phyloP scores from a whole-genome alignment of 53 echinoderm and acorn worm genomes.

The Paelopatides confundens region DNA sequence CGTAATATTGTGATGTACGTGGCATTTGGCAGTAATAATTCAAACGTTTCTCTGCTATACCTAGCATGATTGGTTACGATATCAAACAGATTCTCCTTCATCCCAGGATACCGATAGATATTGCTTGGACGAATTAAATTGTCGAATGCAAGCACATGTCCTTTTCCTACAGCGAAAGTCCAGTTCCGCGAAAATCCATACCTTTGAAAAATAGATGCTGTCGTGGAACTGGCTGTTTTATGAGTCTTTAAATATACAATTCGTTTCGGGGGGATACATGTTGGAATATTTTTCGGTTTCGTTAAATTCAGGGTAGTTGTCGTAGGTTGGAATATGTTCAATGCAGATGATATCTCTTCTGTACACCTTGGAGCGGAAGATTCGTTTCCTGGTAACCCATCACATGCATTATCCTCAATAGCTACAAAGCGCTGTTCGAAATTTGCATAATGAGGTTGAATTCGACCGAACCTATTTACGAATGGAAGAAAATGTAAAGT shows the following conservation, averaged over 20 bases:
- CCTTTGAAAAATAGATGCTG: slow-evolving; percentile 70
- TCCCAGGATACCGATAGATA: not conserved
- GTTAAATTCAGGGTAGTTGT: not conserved
- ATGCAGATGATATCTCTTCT: too few relatives aligned
- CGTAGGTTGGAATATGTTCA: too few relatives aligned
- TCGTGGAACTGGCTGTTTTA: slow-evolving; percentile 81
- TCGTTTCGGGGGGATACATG: not conserved
- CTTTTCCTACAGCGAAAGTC: slow-evolving; percentile 35
- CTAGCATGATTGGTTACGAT: slow-evolving; percentile 58
- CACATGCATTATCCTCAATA: too few relatives aligned
- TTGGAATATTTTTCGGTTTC: not conserved
- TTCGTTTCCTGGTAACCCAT: too few relatives aligned
- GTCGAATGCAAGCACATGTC: not conserved
- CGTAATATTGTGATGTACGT: slow-evolving; percentile 65
- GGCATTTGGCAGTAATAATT: too few relatives aligned
- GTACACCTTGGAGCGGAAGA: too few relatives aligned
- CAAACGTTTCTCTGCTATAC: slow-evolving; percentile 46
- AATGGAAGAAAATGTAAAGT: too few relatives aligned
- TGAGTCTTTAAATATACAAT: slow-evolving; percentile 77
- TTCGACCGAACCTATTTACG: too few relatives aligned
- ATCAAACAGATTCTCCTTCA: not conserved
- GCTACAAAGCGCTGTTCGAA: too few relatives aligned
- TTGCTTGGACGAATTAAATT: not conserved
- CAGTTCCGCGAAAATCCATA: slow-evolving; percentile 68
- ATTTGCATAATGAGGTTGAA: too few relatives aligned